Evolutionary conservation across 2,797 vertebrate species (phyloP).

Genomic region (Danio aesculapii): DNA sequence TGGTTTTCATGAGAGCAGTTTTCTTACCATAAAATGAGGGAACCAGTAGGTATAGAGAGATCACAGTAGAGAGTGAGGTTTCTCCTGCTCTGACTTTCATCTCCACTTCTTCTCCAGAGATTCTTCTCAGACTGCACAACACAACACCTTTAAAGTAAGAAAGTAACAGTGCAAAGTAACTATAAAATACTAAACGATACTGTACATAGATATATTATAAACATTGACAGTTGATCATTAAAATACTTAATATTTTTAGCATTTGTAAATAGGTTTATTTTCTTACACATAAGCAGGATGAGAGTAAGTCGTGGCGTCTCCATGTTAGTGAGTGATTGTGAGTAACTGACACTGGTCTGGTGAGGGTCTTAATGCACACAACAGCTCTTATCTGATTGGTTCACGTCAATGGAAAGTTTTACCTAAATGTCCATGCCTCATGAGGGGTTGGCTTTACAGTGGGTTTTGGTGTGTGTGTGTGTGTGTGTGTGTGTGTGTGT

Average conservation of each 20-base stretch:
- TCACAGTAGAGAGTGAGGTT: slow-evolving; percentile 53
- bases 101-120: slow-evolving; percentile 23
- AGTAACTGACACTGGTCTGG: no score
- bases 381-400: no score
- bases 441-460: neutral
- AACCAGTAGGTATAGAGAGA: neutral
- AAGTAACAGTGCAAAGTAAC: no score
- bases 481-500: no score
- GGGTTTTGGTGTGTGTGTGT: neutral
- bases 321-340: no score
- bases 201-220: no score
- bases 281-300: neutral
- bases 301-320: neutral
- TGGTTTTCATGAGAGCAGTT: slow-evolving; percentile 51
- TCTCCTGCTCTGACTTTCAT: slow-evolving; percentile 53
- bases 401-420: no score
- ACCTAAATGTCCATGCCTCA: no score
- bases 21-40: slow-evolving; percentile 25
- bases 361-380: no score
- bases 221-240: no score
- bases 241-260: no score
- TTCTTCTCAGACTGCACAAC: slow-evolving; percentile 23
- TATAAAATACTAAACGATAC: no score
- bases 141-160: slow-evolving; percentile 40
- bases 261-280: neutral